These are phyloP conservation scores for Neodiprion fabricii DNA, from an alignment of 1,140 invertebrate genomes.

Conservation along the genomic window DNA sequence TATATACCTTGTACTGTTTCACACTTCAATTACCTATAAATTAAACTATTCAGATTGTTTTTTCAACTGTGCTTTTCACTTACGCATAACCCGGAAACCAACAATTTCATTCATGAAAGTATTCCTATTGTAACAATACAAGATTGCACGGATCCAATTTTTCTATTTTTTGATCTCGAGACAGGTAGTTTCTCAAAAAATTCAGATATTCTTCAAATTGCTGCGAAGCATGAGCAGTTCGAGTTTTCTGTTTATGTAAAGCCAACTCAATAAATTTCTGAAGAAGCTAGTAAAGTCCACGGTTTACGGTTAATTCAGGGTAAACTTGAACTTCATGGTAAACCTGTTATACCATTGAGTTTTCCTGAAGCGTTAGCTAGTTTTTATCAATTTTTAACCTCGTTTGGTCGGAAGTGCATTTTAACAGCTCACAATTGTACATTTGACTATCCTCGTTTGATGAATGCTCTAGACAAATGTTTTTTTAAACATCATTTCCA, in stretches of 20 bases:
- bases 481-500: slow-evolving; percentile 24
- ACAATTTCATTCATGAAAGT: neutral
- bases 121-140: slow-evolving; percentile 20
- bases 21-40: no score
- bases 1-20: no score
- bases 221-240: slow-evolving; percentile 18
- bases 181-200: slow-evolving; percentile 26
- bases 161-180: slow-evolving; percentile 26
- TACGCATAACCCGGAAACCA: no score
- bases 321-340: neutral
- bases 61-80: no score
- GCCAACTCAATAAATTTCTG: slow-evolving; percentile 20
- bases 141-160: slow-evolving; percentile 17
- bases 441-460: slow-evolving; percentile 25
- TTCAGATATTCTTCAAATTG: slow-evolving; percentile 25
- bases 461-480: slow-evolving; percentile 23
- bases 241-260: slow-evolving; percentile 26
- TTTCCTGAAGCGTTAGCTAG: slow-evolving; percentile 19
- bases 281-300: slow-evolving; percentile 23
- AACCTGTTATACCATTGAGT: slow-evolving; percentile 11
- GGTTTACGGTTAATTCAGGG: slow-evolving; percentile 19
- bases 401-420: slow-evolving; percentile 24
- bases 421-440: slow-evolving; percentile 26
- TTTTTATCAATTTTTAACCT: slow-evolving; percentile 23
- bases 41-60: no score